Evolutionary conservation across 2,113 vertebrate genomes (phyloP).

Genomic region (Pollachius pollachius): DNA sequence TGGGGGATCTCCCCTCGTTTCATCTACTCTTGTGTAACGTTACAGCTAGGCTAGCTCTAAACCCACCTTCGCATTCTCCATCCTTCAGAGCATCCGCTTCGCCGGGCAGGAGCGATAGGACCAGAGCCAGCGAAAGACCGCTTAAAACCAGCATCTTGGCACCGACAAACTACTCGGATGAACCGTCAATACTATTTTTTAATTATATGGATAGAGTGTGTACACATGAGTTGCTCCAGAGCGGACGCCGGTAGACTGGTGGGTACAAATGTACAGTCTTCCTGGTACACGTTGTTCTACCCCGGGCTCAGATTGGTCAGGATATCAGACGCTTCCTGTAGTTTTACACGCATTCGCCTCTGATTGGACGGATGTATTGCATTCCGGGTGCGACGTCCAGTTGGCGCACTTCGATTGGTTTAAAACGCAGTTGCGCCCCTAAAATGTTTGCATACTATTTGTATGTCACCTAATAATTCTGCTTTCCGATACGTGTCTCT

Average conservation of each 20-base stretch:
- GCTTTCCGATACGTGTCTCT: not conserved
- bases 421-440: not conserved
- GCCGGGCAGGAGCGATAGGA: conserved; percentile 73
- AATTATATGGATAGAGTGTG: not conserved
- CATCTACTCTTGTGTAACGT: no score
- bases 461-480: not conserved
- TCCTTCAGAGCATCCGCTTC: conserved; percentile 72
- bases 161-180: not conserved
- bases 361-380: conserved; percentile 46
- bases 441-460: not conserved
- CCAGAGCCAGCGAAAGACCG: conserved; percentile 80
- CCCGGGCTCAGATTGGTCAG: conserved; percentile 65
- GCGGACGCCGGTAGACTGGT: conserved; percentile 52
- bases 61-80: conserved; percentile 90
- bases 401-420: conserved; percentile 86
- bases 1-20: no score
- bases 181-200: not conserved
- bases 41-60: not conserved
- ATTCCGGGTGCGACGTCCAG: conserved; percentile 74
- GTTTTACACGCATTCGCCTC: conserved; percentile 39
- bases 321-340: not conserved
- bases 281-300: conserved; percentile 43
- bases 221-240: conserved; percentile 10
- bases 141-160: conserved; percentile 76
- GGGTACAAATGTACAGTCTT: conserved; percentile 22